Evolutionary conservation across 1,140 invertebrate genomes (phyloP), one percentile per base, ranked within the genome.

Genomic region (Meloidogyne floridensis): DNA sequence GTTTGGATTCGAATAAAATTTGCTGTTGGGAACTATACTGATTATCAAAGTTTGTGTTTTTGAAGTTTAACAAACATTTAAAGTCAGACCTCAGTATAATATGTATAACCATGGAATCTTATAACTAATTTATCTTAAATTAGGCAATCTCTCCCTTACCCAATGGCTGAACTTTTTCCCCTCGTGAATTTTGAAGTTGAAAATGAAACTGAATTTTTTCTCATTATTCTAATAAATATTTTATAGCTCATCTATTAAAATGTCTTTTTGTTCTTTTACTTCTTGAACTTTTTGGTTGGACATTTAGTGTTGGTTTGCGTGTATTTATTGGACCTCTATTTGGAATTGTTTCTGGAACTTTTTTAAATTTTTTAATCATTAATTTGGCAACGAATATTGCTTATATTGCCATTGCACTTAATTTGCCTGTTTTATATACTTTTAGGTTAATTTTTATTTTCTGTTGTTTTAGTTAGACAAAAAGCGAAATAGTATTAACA

Each of bases 201-300:
- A n/a, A n/a, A n/a, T n/a, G n/a, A n/a, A 32, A 32, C 32, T 32
- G 32, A n/a, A 15, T 15, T 4, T 15, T 74, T 20, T 74, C 18
- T n/a, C 5, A 15, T n/a, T 5, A 15, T 0, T 15, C 2, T 15
- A 20, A 15, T 20, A 73, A 15, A n/a, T 54, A 74, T 5, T 20
- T 32, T 32, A n/a, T 54, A 74, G 72, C 43, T 15, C 43, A 54
- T 47, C 43, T 74, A 18, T 15, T 74, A 5, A 74, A 74, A 74
- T 74, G 72, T 54, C 18, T 74, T 15, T 74, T 74, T 18, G n/a
- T 74, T 47, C 72, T 74, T 47, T 54, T 74, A 54, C 18, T 74
- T 11, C 72, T 74, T 18, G 72, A 74, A 74, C 10, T 74, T 11
- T 74, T 74, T 54, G 72, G 72, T 47, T 74, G 72, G 72, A 74